These are phyloP conservation scores for Chiridota heheva DNA, from an alignment of 35 echinoderm and acorn worm genomes.

Conservation along the genomic window DNA sequence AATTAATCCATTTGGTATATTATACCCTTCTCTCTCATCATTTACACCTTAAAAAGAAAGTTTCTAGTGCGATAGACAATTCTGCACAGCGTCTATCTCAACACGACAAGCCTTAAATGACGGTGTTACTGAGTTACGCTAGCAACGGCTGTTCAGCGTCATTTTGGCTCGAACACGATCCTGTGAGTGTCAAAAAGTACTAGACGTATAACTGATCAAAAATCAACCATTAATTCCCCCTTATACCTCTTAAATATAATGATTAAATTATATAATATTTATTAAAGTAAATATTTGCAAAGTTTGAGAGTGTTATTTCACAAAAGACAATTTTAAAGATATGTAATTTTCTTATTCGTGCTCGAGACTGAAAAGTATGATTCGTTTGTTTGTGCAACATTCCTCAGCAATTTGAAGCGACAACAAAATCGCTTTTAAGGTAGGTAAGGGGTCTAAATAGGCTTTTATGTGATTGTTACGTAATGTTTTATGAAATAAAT, in stretches of 20 bases:
- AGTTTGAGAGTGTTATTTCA: too few relatives aligned
- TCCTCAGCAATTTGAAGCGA: slow-evolving; percentile 19
- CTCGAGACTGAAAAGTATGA: slow-evolving; percentile 47
- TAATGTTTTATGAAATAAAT: too few relatives aligned
- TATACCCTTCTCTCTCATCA: background rate
- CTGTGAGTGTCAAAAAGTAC: background rate
- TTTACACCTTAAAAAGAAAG: background rate
- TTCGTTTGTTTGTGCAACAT: slow-evolving; percentile 53
- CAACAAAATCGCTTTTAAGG: too few relatives aligned
- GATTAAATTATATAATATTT: slow-evolving; percentile 7
- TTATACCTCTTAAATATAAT: slow-evolving; percentile 14
- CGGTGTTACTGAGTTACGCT: slow-evolving; percentile 51
- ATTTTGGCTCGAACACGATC: slow-evolving; percentile 46
- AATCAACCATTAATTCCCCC: slow-evolving; percentile 24
- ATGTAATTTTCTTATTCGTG: slow-evolving; percentile 35
- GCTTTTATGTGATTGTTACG: too few relatives aligned
- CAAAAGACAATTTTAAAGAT: too few relatives aligned
- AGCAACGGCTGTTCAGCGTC: slow-evolving; percentile 50
- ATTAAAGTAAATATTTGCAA: too few relatives aligned
- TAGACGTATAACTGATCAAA: background rate
- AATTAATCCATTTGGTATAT: slow-evolving; percentile 16
- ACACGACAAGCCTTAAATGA: slow-evolving; percentile 47
- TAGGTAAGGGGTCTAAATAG: too few relatives aligned
- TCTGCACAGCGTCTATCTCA: slow-evolving; percentile 58
- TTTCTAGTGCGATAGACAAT: background rate